Base-by-base conservation (phyloP, 1,140 invertebrate genomes). In the Leptinotarsa texana region DNA sequence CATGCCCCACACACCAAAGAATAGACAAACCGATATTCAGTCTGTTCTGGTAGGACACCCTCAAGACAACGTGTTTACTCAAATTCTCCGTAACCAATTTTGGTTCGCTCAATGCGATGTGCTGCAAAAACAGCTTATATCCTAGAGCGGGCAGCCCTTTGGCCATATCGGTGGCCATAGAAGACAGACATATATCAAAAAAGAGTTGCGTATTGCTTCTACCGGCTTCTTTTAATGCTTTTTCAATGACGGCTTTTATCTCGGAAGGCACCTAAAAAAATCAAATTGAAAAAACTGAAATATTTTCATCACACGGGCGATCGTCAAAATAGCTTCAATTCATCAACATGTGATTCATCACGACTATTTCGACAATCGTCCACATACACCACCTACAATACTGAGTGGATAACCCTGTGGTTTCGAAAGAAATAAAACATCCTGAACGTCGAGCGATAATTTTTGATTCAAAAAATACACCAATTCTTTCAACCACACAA, bases 1-100 rank as follows among this genome's bases (percentile, higher is more conserved):
- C 91, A 84, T 95, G 94, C 0, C 92, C 92, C 67, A 95, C 86
- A 11, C 90, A 91, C 94, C 94, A 96, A 1, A 96, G 83, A 13
- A 96, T 86, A 4, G 93, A 91, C 49, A 94, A 83, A 24, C 93
- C 93, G 78, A 95, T 91, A 18, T 90, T 88, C 74, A 92, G 92
- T 62, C 93, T 87, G 82, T 95, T 95, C 80, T 94, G 92, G 84
- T 94, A 94, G 3, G 92, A 94, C 74, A 90, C 93, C 62, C 90
- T 87, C n/a, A 94, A 82, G 66, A 86, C 88, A 1, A 87, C 86
- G 72, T 89, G 86, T 84, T 93, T 93, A 11, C 86, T 81, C 78
- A 92, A 84, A 77, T 91, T 92, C 2, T 85, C 84, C 2, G 87
- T 80, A 18, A 89, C 89, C 74, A 92, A 88, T 69, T 88, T 88